These are phyloP conservation scores for Galeopterus variegatus DNA, from an alignment of 2,113 vertebrate species.

Conservation along the genomic window DNA sequence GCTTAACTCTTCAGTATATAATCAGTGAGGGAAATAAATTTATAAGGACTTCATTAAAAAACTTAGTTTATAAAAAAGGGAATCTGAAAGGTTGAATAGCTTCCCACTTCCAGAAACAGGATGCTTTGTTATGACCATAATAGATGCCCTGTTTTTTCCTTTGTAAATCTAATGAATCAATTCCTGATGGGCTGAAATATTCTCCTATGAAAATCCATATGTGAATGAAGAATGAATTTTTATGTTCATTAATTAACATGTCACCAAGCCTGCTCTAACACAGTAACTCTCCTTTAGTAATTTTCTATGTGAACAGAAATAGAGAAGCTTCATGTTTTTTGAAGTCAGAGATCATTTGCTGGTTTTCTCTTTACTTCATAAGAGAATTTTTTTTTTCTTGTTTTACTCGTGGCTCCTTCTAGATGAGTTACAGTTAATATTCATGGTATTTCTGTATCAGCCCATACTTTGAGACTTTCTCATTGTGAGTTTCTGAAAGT, in stretches of 20 bases:
- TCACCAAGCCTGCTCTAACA: neutral
- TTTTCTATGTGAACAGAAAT: neutral
- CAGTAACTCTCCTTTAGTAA: neutral
- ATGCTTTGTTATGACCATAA: neutral
- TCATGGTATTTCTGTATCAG: neutral
- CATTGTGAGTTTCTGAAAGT: neutral
- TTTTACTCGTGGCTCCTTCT: neutral
- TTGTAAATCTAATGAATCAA: neutral
- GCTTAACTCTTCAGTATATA: slow-evolving; percentile 12
- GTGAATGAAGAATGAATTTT: neutral
- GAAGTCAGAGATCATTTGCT: neutral
- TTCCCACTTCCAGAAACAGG: neutral
- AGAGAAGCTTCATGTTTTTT: neutral
- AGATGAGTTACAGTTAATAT: neutral
- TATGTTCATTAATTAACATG: neutral
- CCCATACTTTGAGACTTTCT: neutral
- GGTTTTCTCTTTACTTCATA: neutral
- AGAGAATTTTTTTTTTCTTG: neutral
- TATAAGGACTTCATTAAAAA: neutral
- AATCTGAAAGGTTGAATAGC: neutral
- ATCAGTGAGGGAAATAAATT: neutral
- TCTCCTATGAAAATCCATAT: slow-evolving; percentile 40
- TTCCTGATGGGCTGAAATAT: neutral
- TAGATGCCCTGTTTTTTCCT: neutral
- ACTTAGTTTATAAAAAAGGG: neutral